Evolutionary conservation across 64 coral and sea anemone species (phyloP).

Genomic region (Exaiptasia diaphana): DNA sequence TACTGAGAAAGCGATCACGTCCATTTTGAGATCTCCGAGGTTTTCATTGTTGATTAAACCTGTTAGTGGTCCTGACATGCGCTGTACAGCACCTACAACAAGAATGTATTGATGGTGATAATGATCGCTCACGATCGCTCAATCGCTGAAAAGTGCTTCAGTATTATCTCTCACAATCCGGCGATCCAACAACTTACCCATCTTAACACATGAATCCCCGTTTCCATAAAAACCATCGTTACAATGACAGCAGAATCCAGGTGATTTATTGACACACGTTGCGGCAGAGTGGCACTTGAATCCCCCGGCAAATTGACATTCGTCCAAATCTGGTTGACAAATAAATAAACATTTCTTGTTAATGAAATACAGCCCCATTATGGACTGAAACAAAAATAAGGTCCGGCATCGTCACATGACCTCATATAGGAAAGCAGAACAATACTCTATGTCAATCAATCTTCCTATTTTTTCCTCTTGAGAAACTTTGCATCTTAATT

Average conservation of each 20-base stretch:
- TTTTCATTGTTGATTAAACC: slow-evolving; percentile 38
- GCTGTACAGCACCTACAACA: slow-evolving; percentile 46
- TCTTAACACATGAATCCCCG: slow-evolving; percentile 50
- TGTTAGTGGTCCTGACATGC: slow-evolving; percentile 52
- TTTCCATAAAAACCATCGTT: slow-evolving; percentile 63
- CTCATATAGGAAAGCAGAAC: no score
- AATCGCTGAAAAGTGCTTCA: no score
- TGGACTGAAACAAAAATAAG: no score
- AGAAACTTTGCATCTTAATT: no score
- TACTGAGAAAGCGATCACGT: slow-evolving; percentile 47
- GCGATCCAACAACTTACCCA: slow-evolving; percentile 66
- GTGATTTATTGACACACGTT: slow-evolving; percentile 50
- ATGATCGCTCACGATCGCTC: no score
- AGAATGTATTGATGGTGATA: no score
- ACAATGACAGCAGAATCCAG: slow-evolving; percentile 80
- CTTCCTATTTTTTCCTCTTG: no score
- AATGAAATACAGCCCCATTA: no score
- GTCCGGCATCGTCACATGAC: no score
- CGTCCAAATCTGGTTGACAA: slow-evolving; percentile 77
- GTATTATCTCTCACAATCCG: no score
- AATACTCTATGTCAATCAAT: no score
- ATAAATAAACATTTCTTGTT: no score
- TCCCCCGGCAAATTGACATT: slow-evolving; percentile 43
- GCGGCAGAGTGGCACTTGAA: slow-evolving; percentile 62
- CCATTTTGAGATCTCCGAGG: background rate